Evolutionary conservation across 2,888 invertebrate species (phyloP).

Genomic region (Callimorpha dominula): DNA sequence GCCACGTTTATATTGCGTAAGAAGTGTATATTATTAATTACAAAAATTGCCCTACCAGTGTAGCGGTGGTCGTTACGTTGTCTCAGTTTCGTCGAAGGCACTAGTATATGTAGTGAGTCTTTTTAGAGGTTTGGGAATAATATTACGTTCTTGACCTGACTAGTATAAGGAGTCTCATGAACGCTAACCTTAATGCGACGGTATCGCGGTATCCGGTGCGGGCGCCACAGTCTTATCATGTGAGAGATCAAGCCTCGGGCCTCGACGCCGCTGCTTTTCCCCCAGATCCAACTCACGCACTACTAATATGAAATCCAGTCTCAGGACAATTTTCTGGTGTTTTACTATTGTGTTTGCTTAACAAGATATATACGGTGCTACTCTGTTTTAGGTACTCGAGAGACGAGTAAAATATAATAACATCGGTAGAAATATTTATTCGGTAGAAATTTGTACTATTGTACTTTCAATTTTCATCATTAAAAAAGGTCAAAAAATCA

Average conservation of each 20-base stretch:
- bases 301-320: conserved; percentile 38
- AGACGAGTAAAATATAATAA: not conserved
- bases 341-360: conserved; percentile 17
- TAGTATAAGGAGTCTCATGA: not conserved
- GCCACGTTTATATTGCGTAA: not conserved
- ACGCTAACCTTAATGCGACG: conserved; percentile 54
- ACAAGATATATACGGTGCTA: not conserved
- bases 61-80: not conserved
- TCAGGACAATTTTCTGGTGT: conserved; percentile 17
- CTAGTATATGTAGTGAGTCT: too few relatives aligned
- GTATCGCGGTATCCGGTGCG: conserved; percentile 74
- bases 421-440: not conserved
- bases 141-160: not conserved
- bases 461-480: not conserved
- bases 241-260: conserved; percentile 73
- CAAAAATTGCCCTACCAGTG: too few relatives aligned
- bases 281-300: conserved; percentile 35
- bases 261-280: conserved; percentile 28
- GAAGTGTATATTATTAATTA: not conserved
- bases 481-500: not conserved
- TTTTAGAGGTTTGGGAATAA: not conserved
- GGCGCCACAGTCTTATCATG: conserved; percentile 67
- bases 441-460: too few relatives aligned
- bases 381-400: not conserved
- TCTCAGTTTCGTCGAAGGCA: not conserved